Percentiles rank a stretch among this genome's conserved stretches.
These are phyloP conservation scores for Distichodus sexfasciatus DNA, from an alignment of 2,797 vertebrate species.

Conservation along the genomic window DNA sequence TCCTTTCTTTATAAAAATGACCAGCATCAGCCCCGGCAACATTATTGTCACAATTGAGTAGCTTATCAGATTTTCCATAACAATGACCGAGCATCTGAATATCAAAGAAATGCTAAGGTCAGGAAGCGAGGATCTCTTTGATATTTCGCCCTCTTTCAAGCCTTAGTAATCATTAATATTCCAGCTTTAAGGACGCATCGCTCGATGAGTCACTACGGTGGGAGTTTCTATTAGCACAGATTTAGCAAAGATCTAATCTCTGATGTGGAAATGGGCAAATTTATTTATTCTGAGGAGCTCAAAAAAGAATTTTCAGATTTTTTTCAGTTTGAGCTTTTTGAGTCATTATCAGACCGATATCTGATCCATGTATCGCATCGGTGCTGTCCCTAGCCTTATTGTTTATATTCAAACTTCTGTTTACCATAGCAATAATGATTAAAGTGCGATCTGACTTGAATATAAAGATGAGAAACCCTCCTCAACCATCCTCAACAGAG, in stretches of 20 bases:
- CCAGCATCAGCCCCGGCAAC: too few species aligned
- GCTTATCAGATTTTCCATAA: constrained; percentile 40
- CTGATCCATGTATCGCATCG: too few species aligned
- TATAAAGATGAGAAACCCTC: too few species aligned
- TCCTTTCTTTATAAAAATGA: too few species aligned
- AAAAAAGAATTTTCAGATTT: neutral
- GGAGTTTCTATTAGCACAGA: constrained; percentile 12
- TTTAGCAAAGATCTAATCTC: neutral
- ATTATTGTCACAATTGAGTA: constrained; percentile 36
- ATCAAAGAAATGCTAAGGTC: constrained; percentile 32
- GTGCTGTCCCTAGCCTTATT: too few species aligned
- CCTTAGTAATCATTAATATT: constrained; percentile 37
- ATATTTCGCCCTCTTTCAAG: constrained; percentile 22
- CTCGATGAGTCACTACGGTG: constrained; percentile 16
- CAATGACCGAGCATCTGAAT: constrained; percentile 34
- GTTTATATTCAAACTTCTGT: too few species aligned
- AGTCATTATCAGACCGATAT: too few species aligned
- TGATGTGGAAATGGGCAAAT: neutral
- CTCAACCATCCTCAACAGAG: too few species aligned
- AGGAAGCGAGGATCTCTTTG: constrained; percentile 28
- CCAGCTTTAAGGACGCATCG: neutral
- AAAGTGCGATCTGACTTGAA: too few species aligned
- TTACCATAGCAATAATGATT: too few species aligned
- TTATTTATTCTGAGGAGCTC: neutral
- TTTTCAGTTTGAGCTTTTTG: too few species aligned